Percentiles rank a stretch among this genome's conserved stretches.
phyloP scores from a whole-genome alignment of 2,797 vertebrate species.

The Cryptoprocta ferox region DNA sequence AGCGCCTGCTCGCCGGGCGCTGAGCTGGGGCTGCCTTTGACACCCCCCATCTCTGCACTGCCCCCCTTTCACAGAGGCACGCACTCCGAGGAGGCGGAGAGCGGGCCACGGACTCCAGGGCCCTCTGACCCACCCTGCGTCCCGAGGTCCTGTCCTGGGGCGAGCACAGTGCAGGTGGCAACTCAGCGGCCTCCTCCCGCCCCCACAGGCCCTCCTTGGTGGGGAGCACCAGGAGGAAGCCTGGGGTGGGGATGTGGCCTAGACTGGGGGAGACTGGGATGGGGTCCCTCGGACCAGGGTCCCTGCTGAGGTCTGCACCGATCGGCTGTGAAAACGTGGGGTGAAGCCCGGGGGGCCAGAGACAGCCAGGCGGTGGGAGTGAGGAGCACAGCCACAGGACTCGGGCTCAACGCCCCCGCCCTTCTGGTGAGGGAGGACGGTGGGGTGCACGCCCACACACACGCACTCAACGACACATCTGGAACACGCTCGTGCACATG shows the following conservation, averaged over 20 bases:
- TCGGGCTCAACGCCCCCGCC: not conserved
- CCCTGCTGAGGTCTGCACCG: accelerated
- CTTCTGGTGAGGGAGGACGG: accelerated
- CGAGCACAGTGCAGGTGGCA: not conserved
- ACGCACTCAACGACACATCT: not conserved
- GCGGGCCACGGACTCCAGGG: not conserved
- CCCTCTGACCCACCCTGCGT: not conserved
- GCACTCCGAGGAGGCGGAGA: accelerated
- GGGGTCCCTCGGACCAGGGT: not conserved
- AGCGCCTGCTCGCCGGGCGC: not conserved
- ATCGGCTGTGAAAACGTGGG: not conserved
- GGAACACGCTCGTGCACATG: accelerated
- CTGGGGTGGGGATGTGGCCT: accelerated
- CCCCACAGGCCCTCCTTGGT: not conserved
- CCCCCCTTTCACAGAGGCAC: not conserved
- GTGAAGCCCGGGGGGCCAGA: not conserved
- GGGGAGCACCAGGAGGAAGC: not conserved
- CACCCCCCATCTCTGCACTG: not conserved
- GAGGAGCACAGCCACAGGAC: not conserved
- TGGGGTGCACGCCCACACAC: not conserved
- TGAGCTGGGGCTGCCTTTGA: not conserved
- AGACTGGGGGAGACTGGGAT: not conserved
- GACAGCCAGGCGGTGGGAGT: not conserved
- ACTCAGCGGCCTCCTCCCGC: not conserved
- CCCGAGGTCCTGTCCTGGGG: not conserved